These are phyloP conservation scores for Lasioglossum baleicum DNA, from an alignment of 1,140 invertebrate genomes.

Conservation along the genomic window DNA sequence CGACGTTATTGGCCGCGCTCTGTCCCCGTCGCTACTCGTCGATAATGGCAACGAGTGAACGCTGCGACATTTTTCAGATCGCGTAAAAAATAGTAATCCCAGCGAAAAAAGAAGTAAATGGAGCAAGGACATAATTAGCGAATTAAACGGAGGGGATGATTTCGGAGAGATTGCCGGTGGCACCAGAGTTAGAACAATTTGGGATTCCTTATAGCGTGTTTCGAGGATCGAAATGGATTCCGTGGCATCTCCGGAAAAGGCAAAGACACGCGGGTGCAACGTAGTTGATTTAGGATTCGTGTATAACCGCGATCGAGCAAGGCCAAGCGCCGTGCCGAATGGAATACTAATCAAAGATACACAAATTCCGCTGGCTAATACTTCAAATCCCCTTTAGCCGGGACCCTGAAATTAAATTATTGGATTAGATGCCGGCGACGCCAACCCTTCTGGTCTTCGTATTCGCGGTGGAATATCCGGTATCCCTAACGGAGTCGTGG, in stretches of 20 bases:
- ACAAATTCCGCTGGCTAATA: slow-evolving; percentile 79
- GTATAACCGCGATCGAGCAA: slow-evolving; percentile 76
- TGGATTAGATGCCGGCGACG: slow-evolving; percentile 76
- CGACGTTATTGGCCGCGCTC: too few relatives aligned
- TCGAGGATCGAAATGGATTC: slow-evolving; percentile 8
- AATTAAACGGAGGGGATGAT: too few relatives aligned
- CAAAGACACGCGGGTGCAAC: slow-evolving; percentile 59
- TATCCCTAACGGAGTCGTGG: slow-evolving; percentile 23
- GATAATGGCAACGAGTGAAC: too few relatives aligned
- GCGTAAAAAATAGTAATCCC: too few relatives aligned
- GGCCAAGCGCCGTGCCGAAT: slow-evolving; percentile 69
- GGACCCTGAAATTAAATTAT: slow-evolving; percentile 80
- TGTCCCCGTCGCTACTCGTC: too few relatives aligned
- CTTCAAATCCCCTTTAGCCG: slow-evolving; percentile 79
- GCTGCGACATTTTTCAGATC: too few relatives aligned
- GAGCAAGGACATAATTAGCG: too few relatives aligned
- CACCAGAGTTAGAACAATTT: neutral
- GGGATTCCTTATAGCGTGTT: neutral
- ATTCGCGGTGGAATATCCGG: slow-evolving; percentile 32
- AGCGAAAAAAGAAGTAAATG: too few relatives aligned
- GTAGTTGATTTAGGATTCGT: slow-evolving; percentile 78
- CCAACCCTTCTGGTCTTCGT: slow-evolving; percentile 62
- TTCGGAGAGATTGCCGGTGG: neutral
- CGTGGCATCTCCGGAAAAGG: slow-evolving; percentile 35
- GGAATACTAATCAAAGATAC: slow-evolving; percentile 81